phyloP scores from a whole-genome alignment of 2,888 invertebrate genomes.

The Liodrosophila aerea region DNA sequence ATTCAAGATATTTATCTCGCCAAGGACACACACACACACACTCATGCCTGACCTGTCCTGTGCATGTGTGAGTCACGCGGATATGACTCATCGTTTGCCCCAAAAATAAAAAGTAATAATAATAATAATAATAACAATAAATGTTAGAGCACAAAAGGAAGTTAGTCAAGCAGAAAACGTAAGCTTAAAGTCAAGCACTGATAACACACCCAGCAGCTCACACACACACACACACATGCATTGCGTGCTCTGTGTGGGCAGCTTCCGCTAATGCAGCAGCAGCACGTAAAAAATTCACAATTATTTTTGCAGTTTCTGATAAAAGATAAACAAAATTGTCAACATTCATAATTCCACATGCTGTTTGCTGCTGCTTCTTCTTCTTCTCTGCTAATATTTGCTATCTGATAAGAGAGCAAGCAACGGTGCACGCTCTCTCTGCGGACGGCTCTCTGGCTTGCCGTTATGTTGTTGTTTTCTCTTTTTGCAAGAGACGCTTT shows the following conservation, averaged over 20 bases:
- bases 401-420: too few species aligned
- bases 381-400: too few species aligned
- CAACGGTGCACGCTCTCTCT: too few species aligned
- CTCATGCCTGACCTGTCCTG: conserved; percentile 17
- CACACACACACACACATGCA: conserved; percentile 1
- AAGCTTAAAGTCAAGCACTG: conserved; percentile 1
- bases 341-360: too few species aligned
- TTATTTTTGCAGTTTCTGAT: too few species aligned
- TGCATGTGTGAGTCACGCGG: conserved; percentile 55
- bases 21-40: conserved; percentile 40
- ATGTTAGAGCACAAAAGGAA: conserved; percentile 31
- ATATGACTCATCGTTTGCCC: conserved; percentile 51
- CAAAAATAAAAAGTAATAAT: conserved; percentile 1
- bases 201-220: too few species aligned
- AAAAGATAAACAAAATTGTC: too few species aligned
- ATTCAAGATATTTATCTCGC: conserved; percentile 62
- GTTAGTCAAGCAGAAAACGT: conserved; percentile 13
- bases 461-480: background rate
- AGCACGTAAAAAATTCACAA: background rate
- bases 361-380: too few species aligned
- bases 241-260: background rate
- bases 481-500: too few species aligned
- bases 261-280: background rate
- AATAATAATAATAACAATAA: conserved; percentile 8
- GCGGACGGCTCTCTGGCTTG: too few species aligned